These are phyloP conservation scores for Lipophrys pholis DNA, from an alignment of 2,113 vertebrate genomes.

Conservation along the genomic window DNA sequence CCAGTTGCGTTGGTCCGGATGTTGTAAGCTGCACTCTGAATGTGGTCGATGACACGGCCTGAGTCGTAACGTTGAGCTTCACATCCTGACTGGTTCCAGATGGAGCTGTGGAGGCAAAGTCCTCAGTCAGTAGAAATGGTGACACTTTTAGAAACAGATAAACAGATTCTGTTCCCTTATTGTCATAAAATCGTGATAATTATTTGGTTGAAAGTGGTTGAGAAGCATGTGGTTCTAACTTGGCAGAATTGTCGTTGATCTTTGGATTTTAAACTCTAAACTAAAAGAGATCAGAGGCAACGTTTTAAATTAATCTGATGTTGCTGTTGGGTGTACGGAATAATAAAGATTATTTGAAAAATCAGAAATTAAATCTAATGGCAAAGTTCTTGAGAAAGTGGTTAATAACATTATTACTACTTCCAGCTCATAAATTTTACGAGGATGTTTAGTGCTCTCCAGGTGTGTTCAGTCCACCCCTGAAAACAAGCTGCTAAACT, in stretches of 20 bases:
- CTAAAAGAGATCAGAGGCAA: constrained; percentile 13
- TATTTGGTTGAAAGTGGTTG: constrained; percentile 13
- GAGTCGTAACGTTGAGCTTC: constrained; percentile 17
- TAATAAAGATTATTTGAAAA: too few relatives aligned
- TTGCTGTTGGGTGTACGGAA: too few relatives aligned
- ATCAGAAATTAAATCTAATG: too few relatives aligned
- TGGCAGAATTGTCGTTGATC: background rate
- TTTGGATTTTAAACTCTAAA: background rate
- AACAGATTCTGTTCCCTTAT: constrained; percentile 6
- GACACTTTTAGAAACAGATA: constrained; percentile 32
- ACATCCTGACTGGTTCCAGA: constrained; percentile 18
- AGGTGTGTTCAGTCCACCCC: too few relatives aligned
- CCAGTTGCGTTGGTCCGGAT: too few relatives aligned
- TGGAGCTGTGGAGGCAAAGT: constrained; percentile 5
- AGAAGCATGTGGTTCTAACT: constrained; percentile 26
- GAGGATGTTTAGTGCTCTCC: too few relatives aligned
- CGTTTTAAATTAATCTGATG: background rate
- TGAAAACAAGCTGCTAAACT: too few relatives aligned
- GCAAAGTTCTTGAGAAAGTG: too few relatives aligned
- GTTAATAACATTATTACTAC: too few relatives aligned
- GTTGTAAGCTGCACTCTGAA: too few relatives aligned
- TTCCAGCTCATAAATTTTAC: too few relatives aligned
- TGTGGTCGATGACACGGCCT: constrained; percentile 12
- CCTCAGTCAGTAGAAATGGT: background rate
- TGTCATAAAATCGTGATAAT: background rate